Conservation (phyloP, 1,140 invertebrate genomes). For the Dinoponera quadriceps region DNA sequence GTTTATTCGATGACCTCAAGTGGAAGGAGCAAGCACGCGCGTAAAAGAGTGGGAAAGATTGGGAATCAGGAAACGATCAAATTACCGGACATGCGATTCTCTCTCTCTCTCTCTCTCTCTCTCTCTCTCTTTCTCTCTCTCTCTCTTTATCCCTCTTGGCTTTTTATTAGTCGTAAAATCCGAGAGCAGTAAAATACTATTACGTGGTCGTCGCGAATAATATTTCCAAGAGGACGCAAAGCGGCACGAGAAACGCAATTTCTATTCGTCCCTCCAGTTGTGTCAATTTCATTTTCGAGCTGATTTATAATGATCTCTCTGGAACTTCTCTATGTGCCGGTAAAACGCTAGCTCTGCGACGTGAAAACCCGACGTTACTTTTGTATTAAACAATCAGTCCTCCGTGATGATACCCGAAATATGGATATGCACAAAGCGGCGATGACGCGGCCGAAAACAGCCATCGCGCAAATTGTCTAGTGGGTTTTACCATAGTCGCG, state of each 20-base stretch:
- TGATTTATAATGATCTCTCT: too few relatives aligned
- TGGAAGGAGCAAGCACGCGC: not conserved
- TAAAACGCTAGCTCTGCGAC: too few relatives aligned
- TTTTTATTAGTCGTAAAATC: constrained; percentile 43
- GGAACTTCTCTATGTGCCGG: too few relatives aligned
- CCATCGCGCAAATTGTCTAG: constrained; percentile 11
- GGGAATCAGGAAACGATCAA: constrained; percentile 21
- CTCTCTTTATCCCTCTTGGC: too few relatives aligned
- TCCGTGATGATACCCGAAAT: not conserved
- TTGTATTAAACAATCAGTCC: not conserved
- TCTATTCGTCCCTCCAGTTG: not conserved
- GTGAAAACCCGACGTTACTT: too few relatives aligned
- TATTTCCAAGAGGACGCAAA: not conserved
- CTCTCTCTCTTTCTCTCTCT: too few relatives aligned
- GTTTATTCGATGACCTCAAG: not conserved
- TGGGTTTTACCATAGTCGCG: constrained; percentile 12
- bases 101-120: not conserved
- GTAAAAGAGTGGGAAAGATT: constrained; percentile 1
- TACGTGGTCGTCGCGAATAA: not conserved
- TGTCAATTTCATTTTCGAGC: not conserved
- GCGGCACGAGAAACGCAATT: not conserved
- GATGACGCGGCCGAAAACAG: not conserved
- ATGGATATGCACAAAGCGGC: not conserved
- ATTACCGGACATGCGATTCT: not conserved
- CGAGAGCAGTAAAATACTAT: constrained; percentile 18